Evolutionary conservation across 2,888 invertebrate genomes (phyloP).

Genomic region (Trachelus iudaicus): DNA sequence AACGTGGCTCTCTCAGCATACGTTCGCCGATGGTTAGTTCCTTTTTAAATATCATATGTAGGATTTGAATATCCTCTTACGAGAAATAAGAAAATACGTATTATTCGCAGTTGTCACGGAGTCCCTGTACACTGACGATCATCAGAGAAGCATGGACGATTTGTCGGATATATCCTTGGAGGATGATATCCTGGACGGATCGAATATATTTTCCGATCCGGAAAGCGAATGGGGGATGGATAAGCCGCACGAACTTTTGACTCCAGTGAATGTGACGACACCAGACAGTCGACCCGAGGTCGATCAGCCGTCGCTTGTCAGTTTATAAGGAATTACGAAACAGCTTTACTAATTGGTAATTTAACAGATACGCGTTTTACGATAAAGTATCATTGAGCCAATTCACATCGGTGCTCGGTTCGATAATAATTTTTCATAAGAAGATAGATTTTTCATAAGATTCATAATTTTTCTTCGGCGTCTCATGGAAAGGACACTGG

Average conservation of each 20-base stretch:
- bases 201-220: constrained; percentile 76
- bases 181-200: constrained; percentile 69
- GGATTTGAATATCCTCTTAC: not conserved
- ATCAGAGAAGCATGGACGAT: constrained; percentile 58
- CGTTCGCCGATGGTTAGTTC: constrained; percentile 45
- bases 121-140: constrained; percentile 43
- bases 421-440: not conserved
- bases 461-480: not conserved
- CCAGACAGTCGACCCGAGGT: constrained; percentile 71
- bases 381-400: not conserved
- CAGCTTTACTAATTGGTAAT: not conserved
- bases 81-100: not conserved
- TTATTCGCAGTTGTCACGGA: constrained; percentile 39
- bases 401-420: not conserved
- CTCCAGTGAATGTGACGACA: constrained; percentile 43
- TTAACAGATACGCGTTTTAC: not conserved
- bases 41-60: not conserved
- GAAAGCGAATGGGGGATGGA: constrained; percentile 75
- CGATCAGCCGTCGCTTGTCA: constrained; percentile 63
- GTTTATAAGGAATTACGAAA: constrained; percentile 7
- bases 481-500: not conserved
- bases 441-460: not conserved
- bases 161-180: constrained; percentile 68
- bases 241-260: constrained; percentile 47
- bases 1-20: constrained; percentile 53